Percentiles rank a stretch among this genome's conserved stretches.
Evolutionary conservation across 2,113 vertebrate genomes (phyloP).

Genomic region (Xiphophorus hellerii): DNA sequence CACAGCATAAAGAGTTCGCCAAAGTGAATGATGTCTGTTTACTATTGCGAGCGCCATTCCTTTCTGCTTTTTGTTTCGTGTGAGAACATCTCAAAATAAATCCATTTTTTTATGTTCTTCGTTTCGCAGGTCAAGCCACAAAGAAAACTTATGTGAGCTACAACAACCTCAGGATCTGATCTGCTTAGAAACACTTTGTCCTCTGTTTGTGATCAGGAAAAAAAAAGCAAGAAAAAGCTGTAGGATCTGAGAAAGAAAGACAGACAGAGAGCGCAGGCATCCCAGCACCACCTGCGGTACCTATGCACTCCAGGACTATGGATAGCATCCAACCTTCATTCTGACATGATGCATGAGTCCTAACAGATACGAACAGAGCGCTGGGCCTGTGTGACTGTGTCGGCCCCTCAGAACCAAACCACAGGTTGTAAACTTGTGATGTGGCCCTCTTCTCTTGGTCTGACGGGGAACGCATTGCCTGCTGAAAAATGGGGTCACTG

Average conservation of each 20-base stretch:
- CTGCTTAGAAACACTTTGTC: slow-evolving; percentile 52
- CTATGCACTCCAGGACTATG: slow-evolving; percentile 68
- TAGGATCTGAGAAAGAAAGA: slow-evolving; percentile 16
- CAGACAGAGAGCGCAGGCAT: slow-evolving; percentile 39
- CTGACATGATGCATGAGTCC: slow-evolving; percentile 63
- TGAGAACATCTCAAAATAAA: slow-evolving; percentile 27
- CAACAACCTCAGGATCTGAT: slow-evolving; percentile 82
- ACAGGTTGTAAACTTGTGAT: slow-evolving; percentile 45
- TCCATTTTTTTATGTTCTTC: slow-evolving; percentile 19
- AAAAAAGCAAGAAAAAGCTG: slow-evolving; percentile 22
- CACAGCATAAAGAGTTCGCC: slow-evolving; percentile 21
- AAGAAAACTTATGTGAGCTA: slow-evolving; percentile 81
- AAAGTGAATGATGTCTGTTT: slow-evolving; percentile 35
- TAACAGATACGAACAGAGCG: slow-evolving; percentile 53
- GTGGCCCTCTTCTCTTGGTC: slow-evolving; percentile 38
- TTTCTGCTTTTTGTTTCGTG: slow-evolving; percentile 9
- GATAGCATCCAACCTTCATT: slow-evolving; percentile 62
- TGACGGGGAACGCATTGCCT: slow-evolving; percentile 50
- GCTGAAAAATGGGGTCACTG: slow-evolving; percentile 49
- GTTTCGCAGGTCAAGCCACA: slow-evolving; percentile 74
- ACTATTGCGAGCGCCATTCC: slow-evolving; percentile 14
- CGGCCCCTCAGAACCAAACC: slow-evolving; percentile 33
- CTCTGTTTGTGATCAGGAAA: slow-evolving; percentile 47
- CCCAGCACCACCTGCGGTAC: slow-evolving; percentile 65
- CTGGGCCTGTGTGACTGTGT: slow-evolving; percentile 40